Percentiles rank a stretch among this genome's conserved stretches.
Evolutionary conservation across 2,797 vertebrate species (phyloP).

Genomic region (Perodicticus potto): DNA sequence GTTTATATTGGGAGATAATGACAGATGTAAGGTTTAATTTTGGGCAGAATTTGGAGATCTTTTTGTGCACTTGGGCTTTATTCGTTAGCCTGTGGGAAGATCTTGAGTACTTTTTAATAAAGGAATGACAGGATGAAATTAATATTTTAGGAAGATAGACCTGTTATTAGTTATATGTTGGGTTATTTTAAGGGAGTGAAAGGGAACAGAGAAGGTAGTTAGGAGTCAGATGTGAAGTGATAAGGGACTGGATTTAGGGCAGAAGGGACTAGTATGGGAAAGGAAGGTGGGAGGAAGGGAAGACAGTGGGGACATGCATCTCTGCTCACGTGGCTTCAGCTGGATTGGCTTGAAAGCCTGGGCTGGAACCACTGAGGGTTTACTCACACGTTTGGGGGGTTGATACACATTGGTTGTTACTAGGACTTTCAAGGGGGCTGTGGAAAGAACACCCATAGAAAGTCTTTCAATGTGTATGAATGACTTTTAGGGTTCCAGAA

Average conservation of each 20-base stretch:
- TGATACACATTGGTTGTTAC: background rate
- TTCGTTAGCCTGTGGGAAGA: background rate
- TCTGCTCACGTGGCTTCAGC: background rate
- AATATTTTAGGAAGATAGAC: background rate
- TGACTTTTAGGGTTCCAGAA: background rate
- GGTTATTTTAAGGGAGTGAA: background rate
- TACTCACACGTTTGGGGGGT: background rate
- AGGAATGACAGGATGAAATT: background rate
- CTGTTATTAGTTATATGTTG: conserved; percentile 10
- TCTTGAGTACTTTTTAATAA: conserved; percentile 36
- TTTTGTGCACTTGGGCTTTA: background rate
- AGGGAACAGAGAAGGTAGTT: background rate
- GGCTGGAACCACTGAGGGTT: background rate
- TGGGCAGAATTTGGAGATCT: background rate
- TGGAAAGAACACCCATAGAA: background rate
- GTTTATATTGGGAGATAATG: background rate
- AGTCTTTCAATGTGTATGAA: background rate
- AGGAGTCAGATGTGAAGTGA: background rate
- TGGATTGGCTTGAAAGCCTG: background rate
- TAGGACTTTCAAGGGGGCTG: background rate
- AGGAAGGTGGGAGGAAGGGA: background rate
- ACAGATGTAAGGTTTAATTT: background rate
- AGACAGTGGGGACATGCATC: background rate
- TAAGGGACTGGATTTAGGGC: background rate
- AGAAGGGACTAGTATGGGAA: background rate